phyloP scores from a whole-genome alignment of 2,888 invertebrate genomes.

The Bhutanitis thaidina region DNA sequence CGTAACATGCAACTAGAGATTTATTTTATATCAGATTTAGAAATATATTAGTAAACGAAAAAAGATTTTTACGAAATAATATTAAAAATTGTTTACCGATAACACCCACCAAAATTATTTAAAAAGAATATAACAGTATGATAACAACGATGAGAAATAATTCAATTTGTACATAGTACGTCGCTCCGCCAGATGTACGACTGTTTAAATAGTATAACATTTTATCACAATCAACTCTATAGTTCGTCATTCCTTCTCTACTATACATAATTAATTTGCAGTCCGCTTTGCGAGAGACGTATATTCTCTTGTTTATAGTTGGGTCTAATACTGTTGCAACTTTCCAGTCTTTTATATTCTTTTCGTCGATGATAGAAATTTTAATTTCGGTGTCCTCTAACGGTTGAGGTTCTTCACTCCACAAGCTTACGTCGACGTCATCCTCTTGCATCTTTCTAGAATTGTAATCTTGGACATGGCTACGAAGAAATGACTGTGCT shows the following conservation, averaged over 20 bases:
- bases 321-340: conserved; percentile 51
- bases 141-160: neutral
- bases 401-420: conserved; percentile 44
- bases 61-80: too few species aligned
- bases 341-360: conserved; percentile 47
- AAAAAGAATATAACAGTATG: too few species aligned
- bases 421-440: conserved; percentile 46
- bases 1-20: too few species aligned
- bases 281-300: conserved; percentile 50
- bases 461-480: conserved; percentile 55
- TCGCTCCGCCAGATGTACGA: conserved; percentile 21
- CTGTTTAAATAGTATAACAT: conserved; percentile 52
- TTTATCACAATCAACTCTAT: conserved; percentile 50
- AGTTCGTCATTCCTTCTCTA: conserved; percentile 53
- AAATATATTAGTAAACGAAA: too few species aligned
- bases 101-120: too few species aligned
- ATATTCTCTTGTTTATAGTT: conserved; percentile 44
- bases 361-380: conserved; percentile 30
- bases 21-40: too few species aligned
- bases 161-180: neutral
- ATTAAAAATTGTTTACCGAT: too few species aligned
- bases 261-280: conserved; percentile 57
- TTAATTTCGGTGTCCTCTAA: conserved; percentile 30
- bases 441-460: conserved; percentile 52
- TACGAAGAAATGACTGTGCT: conserved; percentile 47